These are phyloP conservation scores for Anoplopoma fimbria DNA, from an alignment of 2,113 vertebrate genomes.

Conservation along the genomic window DNA sequence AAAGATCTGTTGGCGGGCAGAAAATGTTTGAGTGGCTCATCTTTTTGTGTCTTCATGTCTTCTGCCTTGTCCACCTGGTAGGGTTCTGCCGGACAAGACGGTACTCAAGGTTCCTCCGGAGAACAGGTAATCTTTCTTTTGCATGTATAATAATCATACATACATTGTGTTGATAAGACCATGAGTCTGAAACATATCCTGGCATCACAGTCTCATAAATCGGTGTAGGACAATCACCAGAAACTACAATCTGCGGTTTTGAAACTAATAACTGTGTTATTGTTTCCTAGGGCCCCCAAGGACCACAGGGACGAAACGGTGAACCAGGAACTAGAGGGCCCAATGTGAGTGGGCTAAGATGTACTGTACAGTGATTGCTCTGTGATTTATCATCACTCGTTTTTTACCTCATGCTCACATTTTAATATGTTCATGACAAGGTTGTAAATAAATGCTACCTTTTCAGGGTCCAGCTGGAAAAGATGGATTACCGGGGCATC, in stretches of 20 bases:
- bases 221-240: not conserved
- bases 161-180: not conserved
- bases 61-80: slow-evolving; percentile 58
- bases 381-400: not conserved
- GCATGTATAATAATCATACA: not conserved
- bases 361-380: not conserved
- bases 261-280: slow-evolving; percentile 25
- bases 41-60: slow-evolving; percentile 29
- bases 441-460: slow-evolving; percentile 17
- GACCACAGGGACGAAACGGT: slow-evolving; percentile 88
- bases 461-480: slow-evolving; percentile 89
- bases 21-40: slow-evolving; percentile 21
- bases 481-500: slow-evolving; percentile 91
- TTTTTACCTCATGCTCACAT: not conserved
- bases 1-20: slow-evolving; percentile 27
- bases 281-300: slow-evolving; percentile 87
- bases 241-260: not conserved
- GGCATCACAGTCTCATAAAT: slow-evolving; percentile 23
- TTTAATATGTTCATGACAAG: not conserved
- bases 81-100: slow-evolving; percentile 90
- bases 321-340: slow-evolving; percentile 90
- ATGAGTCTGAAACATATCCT: not conserved
- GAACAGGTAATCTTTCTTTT: slow-evolving; percentile 83
- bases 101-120: slow-evolving; percentile 86
- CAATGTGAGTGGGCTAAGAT: slow-evolving; percentile 83